Evolutionary conservation across 64 coral and sea anemone genomes (phyloP).

Genomic region (Anthopleura sola): DNA sequence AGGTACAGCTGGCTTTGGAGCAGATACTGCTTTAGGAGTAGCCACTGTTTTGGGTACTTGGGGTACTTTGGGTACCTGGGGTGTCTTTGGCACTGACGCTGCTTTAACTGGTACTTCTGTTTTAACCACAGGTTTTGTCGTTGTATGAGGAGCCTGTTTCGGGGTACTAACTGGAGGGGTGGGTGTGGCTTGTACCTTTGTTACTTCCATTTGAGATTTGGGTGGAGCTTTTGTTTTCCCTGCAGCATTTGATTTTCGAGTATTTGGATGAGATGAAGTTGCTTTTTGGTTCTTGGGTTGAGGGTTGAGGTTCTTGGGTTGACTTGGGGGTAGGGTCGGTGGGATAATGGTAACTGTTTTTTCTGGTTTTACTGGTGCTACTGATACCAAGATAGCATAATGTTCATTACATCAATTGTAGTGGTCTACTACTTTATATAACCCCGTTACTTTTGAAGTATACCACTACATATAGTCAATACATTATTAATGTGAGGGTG

Average conservation of each 20-base stretch:
- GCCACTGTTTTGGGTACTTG: background rate
- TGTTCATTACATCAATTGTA: background rate
- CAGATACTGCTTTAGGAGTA: background rate
- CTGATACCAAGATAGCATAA: background rate
- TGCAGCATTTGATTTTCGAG: conserved; percentile 6
- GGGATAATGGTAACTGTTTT: background rate
- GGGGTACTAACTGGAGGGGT: background rate
- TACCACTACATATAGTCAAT: background rate
- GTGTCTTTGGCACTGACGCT: background rate
- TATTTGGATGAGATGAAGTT: background rate
- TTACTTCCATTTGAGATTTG: background rate
- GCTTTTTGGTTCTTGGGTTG: conserved; percentile 4
- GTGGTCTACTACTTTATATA: background rate
- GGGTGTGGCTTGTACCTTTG: background rate
- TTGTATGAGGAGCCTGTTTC: background rate
- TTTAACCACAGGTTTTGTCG: background rate
- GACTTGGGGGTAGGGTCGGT: background rate
- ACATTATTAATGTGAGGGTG: too few relatives aligned
- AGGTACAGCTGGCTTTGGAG: conserved; percentile 25
- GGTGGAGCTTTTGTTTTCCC: background rate
- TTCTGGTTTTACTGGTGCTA: conserved; percentile 29
- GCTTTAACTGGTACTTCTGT: background rate
- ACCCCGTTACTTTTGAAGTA: background rate
- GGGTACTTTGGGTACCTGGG: background rate
- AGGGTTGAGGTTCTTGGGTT: background rate